phyloP scores from a whole-genome alignment of 2,888 invertebrate genomes.

The Epiblema foenella region DNA sequence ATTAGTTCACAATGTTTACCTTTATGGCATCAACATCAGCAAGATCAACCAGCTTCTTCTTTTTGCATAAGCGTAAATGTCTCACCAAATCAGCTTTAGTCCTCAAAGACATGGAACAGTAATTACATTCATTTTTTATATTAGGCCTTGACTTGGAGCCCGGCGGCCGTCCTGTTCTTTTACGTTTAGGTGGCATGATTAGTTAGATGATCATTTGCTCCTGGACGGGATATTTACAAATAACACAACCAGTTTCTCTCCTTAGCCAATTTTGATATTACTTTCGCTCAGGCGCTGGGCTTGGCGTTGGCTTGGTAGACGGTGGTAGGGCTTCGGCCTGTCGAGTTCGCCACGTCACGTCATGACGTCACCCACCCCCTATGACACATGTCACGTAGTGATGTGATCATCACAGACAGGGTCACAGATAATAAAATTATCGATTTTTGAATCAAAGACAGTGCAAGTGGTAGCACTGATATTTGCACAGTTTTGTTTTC shows the following conservation, averaged over 20 bases:
- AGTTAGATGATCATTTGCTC: slow-evolving; percentile 52
- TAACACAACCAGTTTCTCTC: slow-evolving; percentile 52
- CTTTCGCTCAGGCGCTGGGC: slow-evolving; percentile 78
- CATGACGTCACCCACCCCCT: slow-evolving; percentile 38
- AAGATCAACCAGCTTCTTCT: slow-evolving; percentile 7
- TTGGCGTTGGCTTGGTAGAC: slow-evolving; percentile 32
- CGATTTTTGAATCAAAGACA: not conserved
- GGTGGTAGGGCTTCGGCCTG: slow-evolving; percentile 33
- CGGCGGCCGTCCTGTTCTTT: slow-evolving; percentile 60
- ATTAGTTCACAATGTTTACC: slow-evolving; percentile 30
- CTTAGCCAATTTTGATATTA: slow-evolving; percentile 72
- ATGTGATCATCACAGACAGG: not conserved
- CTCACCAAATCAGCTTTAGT: slow-evolving; percentile 15
- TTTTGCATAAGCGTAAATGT: slow-evolving; percentile 29
- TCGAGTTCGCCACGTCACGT: slow-evolving; percentile 33
- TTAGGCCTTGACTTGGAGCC: slow-evolving; percentile 57
- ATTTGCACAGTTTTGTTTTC: not conserved
- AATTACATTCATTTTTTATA: slow-evolving; percentile 44
- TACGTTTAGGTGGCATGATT: slow-evolving; percentile 70
- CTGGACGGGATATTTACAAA: slow-evolving; percentile 53
- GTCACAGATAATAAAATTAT: slow-evolving; percentile 12
- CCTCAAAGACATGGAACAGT: slow-evolving; percentile 11
- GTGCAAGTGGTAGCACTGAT: not conserved
- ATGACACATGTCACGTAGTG: slow-evolving; percentile 31
- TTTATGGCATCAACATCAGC: slow-evolving; percentile 28